These are phyloP conservation scores for Chalcis sispes DNA, from an alignment of 2,888 invertebrate genomes.

Conservation along the genomic window DNA sequence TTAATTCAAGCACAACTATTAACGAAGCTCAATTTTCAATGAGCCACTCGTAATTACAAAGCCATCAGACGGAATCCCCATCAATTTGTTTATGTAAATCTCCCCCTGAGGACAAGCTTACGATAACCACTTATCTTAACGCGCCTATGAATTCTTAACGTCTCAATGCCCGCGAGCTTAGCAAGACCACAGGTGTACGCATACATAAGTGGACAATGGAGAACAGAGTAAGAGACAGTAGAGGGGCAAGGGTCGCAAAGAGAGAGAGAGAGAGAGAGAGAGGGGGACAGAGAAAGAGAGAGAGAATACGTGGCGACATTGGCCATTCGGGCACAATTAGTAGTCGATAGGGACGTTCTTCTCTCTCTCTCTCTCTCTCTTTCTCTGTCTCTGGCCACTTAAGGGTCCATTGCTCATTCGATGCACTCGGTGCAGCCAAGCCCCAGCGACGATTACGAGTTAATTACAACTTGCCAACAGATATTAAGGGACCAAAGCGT, in stretches of 20 bases:
- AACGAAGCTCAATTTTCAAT: too few species aligned
- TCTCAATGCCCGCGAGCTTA: not conserved
- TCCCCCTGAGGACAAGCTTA: not conserved
- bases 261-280: not conserved
- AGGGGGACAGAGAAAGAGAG: constrained; percentile 4
- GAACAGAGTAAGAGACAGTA: not conserved
- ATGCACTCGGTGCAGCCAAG: constrained; percentile 11
- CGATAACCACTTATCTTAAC: constrained; percentile 1
- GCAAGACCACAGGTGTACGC: constrained; percentile 28
- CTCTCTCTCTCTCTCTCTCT: not conserved
- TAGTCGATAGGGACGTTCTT: constrained; percentile 36
- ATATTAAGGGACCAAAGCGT: constrained; percentile 34
- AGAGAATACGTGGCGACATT: not conserved
- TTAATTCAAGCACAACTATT: too few species aligned
- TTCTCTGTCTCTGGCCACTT: constrained; percentile 23
- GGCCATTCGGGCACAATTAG: constrained; percentile 37
- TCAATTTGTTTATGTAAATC: too few species aligned
- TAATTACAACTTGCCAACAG: constrained; percentile 50
- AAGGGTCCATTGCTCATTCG: constrained; percentile 44
- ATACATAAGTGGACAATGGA: constrained; percentile 9
- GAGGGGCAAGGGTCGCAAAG: not conserved
- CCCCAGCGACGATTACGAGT: constrained; percentile 49
- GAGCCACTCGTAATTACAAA: too few species aligned
- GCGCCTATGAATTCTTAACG: constrained; percentile 42
- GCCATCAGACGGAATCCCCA: too few species aligned